Evolutionary conservation across 1,140 invertebrate species (phyloP).

Genomic region (Asobara japonica): DNA sequence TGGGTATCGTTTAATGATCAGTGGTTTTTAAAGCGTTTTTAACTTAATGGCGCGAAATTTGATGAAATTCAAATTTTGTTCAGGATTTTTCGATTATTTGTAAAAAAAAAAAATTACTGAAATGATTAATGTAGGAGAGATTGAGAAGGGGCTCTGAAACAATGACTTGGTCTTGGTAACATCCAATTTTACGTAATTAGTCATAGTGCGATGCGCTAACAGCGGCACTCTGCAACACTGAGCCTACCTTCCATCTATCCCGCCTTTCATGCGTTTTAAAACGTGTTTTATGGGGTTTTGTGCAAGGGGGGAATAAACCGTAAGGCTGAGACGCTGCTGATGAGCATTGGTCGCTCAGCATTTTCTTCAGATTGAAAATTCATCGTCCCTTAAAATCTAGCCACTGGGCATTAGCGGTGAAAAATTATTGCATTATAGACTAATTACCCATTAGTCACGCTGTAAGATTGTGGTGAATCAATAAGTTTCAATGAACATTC

Average conservation of each 20-base stretch:
- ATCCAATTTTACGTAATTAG: constrained; percentile 58
- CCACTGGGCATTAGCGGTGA: neutral
- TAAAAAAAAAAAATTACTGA: too few relatives aligned
- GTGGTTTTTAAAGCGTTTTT: too few relatives aligned
- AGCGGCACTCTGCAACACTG: constrained; percentile 66
- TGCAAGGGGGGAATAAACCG: neutral
- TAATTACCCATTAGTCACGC: too few relatives aligned
- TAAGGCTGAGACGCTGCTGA: neutral
- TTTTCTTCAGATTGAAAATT: neutral
- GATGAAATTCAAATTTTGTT: neutral
- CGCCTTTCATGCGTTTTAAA: constrained; percentile 24
- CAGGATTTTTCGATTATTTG: neutral
- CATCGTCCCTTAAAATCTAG: neutral
- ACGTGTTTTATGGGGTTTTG: constrained; percentile 47
- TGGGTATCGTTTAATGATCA: too few relatives aligned
- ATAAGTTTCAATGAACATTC: too few relatives aligned
- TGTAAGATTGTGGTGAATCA: too few relatives aligned
- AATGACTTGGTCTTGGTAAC: constrained; percentile 27
- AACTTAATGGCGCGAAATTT: neutral
- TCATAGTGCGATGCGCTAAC: constrained; percentile 67
- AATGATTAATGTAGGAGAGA: constrained; percentile 2
- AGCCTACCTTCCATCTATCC: constrained; percentile 37
- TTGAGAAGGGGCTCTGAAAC: constrained; percentile 1
- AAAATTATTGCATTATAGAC: too few relatives aligned
- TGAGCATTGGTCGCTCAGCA: neutral